Evolutionary conservation across 1,140 invertebrate species (phyloP), one percentile per base, ranked within the genome.

Genomic region (Drosophila dunni): DNA sequence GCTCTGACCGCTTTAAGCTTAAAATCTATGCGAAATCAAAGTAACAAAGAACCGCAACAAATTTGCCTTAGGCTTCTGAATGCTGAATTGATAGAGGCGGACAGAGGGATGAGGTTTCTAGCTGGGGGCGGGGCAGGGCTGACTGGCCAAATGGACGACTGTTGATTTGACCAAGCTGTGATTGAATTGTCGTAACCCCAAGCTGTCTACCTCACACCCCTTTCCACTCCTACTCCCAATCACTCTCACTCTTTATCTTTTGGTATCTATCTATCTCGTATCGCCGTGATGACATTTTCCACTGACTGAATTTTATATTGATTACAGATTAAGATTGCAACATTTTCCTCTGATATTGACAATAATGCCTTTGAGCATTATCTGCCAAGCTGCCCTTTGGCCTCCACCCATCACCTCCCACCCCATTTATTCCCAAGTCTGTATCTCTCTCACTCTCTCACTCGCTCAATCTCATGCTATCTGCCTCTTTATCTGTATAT

Each of bases 271-370:
- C 66, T 54, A 38, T 72, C 45, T 73, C 63, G 53, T 45, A 70
- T 60, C 54, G 62, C 50, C 46, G 50, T 82, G 84, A 88, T 88
- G 84, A 81, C 84, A 88, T 88, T 88, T 88, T 88, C 80, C 84
- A 88, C 69, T 89, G 84, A 75, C 84, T 88, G 84, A 88, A 80
- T 89, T 88, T 88, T 89, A 88, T 88, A 84, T 88, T 88, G 84
- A 88, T 89, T 88, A 88, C 84, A 89, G 84, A 88, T 88, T 89
- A 86, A 86, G 82, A 86, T 86, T 88, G 82, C 82, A 86, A 86
- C 83, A 86, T 86, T 86, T 88, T 78, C 80, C 66, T 79, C 79
- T 77, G 66, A 76, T 89, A 88, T 89, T 88, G 84, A 84, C 84
- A 89, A 88, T 80, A 80, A 88, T 83, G 83, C 73, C 81, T 85